phyloP scores from a whole-genome alignment of 1,140 invertebrate genomes.

The Pseudomyrmex concolor region DNA sequence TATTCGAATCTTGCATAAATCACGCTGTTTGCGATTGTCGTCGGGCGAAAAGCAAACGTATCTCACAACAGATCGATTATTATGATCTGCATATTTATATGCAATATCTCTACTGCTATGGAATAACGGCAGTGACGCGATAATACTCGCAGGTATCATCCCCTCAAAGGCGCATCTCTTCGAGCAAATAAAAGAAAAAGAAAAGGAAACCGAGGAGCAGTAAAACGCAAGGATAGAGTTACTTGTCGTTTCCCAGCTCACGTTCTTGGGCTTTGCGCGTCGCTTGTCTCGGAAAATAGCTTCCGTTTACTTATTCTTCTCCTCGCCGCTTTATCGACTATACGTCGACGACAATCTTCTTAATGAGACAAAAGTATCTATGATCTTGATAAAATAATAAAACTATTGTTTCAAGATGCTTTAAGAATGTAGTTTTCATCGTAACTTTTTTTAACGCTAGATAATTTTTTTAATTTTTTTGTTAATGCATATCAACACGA shows the following conservation, averaged over 20 bases:
- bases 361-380: conserved; percentile 42
- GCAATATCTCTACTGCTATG: conserved; percentile 2
- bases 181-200: conserved; percentile 6
- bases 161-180: conserved; percentile 22
- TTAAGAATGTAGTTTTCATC: background rate
- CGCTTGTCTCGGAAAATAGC: conserved; percentile 40
- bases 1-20: background rate
- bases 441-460: background rate
- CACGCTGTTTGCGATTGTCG: background rate
- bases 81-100: conserved; percentile 26
- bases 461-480: background rate
- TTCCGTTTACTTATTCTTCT: conserved; percentile 55
- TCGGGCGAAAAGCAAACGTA: background rate
- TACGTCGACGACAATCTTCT: conserved; percentile 17
- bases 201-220: background rate
- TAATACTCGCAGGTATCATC: conserved; percentile 11
- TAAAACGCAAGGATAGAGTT: conserved; percentile 7
- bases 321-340: conserved; percentile 39
- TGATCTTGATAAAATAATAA: conserved; percentile 9
- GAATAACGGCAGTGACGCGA: conserved; percentile 27
- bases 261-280: conserved; percentile 44
- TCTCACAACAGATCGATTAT: conserved; percentile 13
- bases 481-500: background rate
- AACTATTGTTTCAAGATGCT: background rate
- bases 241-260: conserved; percentile 52